Percentiles rank a stretch among this genome's conserved stretches.
Conservation (phyloP, 2,797 vertebrate species). For the Cynodonichthys magdalenae region DNA sequence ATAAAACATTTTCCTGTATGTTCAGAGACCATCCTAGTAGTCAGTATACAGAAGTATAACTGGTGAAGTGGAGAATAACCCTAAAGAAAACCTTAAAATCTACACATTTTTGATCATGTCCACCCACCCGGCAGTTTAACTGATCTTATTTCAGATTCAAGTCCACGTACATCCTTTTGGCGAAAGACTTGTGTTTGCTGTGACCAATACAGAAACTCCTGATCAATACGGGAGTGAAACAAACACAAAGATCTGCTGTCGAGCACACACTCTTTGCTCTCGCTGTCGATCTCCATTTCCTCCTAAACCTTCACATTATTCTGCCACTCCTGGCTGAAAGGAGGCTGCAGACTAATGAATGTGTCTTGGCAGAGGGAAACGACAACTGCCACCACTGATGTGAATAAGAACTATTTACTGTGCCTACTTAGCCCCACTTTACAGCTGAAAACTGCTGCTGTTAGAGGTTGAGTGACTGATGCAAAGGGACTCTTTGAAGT, state of each 20-base stretch:
- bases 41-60: not conserved
- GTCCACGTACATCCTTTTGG: not conserved
- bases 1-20: too few species aligned
- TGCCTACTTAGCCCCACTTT: conserved; percentile 64
- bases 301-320: conserved; percentile 62
- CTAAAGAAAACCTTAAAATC: not conserved
- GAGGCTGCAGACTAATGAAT: conserved; percentile 63
- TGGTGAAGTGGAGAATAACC: not conserved
- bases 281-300: conserved; percentile 51
- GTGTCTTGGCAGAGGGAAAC: conserved; percentile 66
- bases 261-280: conserved; percentile 20
- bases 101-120: not conserved
- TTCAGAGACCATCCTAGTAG: too few species aligned
- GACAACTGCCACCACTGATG: conserved; percentile 66
- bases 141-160: conserved; percentile 15
- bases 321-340: conserved; percentile 64
- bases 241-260: conserved; percentile 42
- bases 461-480: conserved; percentile 47
- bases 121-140: conserved; percentile 6
- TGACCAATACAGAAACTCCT: conserved; percentile 40
- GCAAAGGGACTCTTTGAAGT: conserved; percentile 37
- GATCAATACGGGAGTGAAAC: conserved; percentile 49
- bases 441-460: conserved; percentile 53
- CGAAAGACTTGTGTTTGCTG: conserved; percentile 3
- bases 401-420: conserved; percentile 70